Conservation (phyloP, 2,888 invertebrate species). For the Cenopis cana region DNA sequence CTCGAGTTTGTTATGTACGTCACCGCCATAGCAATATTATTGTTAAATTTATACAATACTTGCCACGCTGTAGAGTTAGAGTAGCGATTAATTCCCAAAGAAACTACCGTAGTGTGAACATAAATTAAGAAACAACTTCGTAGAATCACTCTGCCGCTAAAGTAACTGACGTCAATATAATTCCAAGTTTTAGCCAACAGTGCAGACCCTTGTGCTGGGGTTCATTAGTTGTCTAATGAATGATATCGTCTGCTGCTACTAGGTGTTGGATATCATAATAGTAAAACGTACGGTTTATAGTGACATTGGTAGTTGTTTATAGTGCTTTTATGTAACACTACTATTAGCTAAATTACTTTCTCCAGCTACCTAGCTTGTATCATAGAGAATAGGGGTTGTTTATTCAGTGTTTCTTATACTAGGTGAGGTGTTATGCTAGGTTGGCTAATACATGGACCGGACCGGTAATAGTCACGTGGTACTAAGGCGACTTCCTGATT, state of each 20-base stretch:
- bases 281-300: conserved; percentile 23
- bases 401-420: neutral
- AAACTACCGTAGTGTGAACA: neutral
- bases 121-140: conserved; percentile 3
- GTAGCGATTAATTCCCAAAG: neutral
- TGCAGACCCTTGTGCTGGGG: neutral
- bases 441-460: neutral
- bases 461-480: too few relatives aligned
- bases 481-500: too few relatives aligned
- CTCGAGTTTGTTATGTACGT: neutral
- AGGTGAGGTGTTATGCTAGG: too few relatives aligned
- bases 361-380: neutral
- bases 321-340: conserved; percentile 32
- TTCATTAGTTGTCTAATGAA: conserved; percentile 20
- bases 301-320: conserved; percentile 28
- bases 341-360: conserved; percentile 22
- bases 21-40: neutral
- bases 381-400: neutral
- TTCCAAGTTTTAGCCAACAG: conserved; percentile 10
- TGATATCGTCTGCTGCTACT: neutral
- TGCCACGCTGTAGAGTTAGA: neutral
- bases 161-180: conserved; percentile 3
- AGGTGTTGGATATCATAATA: conserved; percentile 16
- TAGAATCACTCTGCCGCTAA: neutral
- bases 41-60: neutral